Evolutionary conservation across 2,113 vertebrate species (phyloP), one percentile per base, ranked within the genome.

Genomic region (Lathamus discolor): DNA sequence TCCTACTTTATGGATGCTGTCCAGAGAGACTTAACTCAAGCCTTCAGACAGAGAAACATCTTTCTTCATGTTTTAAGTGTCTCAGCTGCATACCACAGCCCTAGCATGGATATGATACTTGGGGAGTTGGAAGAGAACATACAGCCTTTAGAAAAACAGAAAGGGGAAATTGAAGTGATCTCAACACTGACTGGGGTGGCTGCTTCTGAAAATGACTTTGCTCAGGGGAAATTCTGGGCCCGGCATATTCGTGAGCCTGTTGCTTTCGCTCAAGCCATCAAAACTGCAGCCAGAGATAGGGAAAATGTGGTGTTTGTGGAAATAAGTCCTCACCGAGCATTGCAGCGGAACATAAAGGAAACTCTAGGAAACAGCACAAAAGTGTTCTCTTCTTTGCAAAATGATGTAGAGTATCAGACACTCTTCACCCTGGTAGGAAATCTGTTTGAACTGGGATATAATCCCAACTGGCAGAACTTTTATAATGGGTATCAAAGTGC

Each of bases 1-100:
- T 69, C 92, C 55, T 97, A 98, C 1, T 88, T 97, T 43, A 77
- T 99, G 49, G 94, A 97, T 49, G 44, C 68, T 78, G 55, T 98
- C 29, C 95, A 96, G 69, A 95, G 97, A 59, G 97, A 97, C 46
- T 90, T 99, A 79, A 96, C 93, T 82, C 91, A 87, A 68, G 61
- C 61, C 43, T 98, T 98, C 81, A 69, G 79, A 33, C 84, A 93
- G 41, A 97, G 95, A 67, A 98, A 98, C 43, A 61, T 98, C 59
- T 99, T 99, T 85, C 98, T 99, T 49, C 97, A 91, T 55, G 59
- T 96, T 61, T 92, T 99, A 91, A 97, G 98, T 89, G 98, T 98
- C 24, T 97, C 98, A 37, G 97, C 94, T 83, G 98, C 98, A 0
- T 99, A 98, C 82, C 99, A 99, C 79, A 99, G 99, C 94, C 97